phyloP scores from a whole-genome alignment of 2,113 vertebrate species.

The Globicephala melas region DNA sequence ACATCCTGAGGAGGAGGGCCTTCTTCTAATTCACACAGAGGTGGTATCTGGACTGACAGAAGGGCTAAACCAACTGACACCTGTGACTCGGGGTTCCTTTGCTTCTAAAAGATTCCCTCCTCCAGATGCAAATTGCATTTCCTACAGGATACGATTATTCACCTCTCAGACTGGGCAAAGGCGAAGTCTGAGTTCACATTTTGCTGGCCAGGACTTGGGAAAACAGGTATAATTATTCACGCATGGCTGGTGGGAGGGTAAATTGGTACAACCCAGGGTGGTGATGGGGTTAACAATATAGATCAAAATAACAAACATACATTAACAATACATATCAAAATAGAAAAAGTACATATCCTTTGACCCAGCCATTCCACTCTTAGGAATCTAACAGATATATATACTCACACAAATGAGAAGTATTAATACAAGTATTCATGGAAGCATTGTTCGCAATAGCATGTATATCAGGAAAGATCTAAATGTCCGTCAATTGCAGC shows the following conservation, averaged over 20 bases:
- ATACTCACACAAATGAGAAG: not conserved
- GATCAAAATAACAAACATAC: not conserved
- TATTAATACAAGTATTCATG: not conserved
- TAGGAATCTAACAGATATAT: not conserved
- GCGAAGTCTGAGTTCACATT: not conserved
- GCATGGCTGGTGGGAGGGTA: not conserved
- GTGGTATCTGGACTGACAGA: rapidly evolving
- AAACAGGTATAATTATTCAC: not conserved
- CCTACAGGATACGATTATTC: not conserved
- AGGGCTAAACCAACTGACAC: not conserved
- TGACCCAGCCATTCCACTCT: not conserved
- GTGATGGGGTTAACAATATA: not conserved
- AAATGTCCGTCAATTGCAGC: not conserved
- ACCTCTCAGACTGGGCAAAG: not conserved
- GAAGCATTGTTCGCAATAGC: not conserved
- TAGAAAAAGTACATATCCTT: not conserved
- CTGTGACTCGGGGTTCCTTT: not conserved
- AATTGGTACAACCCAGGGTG: not conserved
- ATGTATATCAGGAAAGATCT: not conserved
- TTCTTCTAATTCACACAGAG: not conserved
- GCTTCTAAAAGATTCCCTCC: not conserved
- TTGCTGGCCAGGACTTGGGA: not conserved
- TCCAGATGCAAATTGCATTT: not conserved
- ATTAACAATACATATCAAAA: not conserved
- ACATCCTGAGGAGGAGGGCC: not conserved